phyloP scores from a whole-genome alignment of 2,113 vertebrate species.

The Archilochus colubris region DNA sequence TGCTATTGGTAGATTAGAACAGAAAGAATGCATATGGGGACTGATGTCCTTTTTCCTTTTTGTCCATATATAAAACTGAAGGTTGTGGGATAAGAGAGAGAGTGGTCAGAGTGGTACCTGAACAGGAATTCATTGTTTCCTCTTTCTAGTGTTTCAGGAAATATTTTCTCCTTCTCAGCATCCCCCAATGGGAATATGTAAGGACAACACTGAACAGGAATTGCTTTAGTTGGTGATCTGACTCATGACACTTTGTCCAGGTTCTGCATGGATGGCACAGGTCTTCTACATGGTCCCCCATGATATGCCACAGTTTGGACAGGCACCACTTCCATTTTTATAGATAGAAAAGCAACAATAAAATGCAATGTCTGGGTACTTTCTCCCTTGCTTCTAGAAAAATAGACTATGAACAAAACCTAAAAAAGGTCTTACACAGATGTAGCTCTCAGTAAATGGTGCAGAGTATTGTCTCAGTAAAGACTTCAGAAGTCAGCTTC shows the following conservation, averaged over 20 bases:
- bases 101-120: not conserved
- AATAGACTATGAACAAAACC: not conserved
- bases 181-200: not conserved
- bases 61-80: not conserved
- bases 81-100: fast-evolving
- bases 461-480: not conserved
- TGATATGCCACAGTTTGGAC: not conserved
- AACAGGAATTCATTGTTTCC: not conserved
- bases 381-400: not conserved
- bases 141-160: not conserved
- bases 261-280: not conserved
- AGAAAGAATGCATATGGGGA: not conserved
- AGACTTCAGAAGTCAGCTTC: not conserved
- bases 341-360: not conserved
- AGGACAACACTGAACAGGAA: not conserved
- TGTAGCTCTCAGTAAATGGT: not conserved
- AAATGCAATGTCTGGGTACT: not conserved
- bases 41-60: not conserved
- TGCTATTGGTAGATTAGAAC: not conserved
- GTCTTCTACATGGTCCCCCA: not conserved
- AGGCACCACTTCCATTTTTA: not conserved
- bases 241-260: not conserved
- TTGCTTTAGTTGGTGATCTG: not conserved
- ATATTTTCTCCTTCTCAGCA: not conserved
- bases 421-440: not conserved